phyloP scores from a whole-genome alignment of 2,888 invertebrate genomes.

The Caenorhabditis macrosperma region DNA sequence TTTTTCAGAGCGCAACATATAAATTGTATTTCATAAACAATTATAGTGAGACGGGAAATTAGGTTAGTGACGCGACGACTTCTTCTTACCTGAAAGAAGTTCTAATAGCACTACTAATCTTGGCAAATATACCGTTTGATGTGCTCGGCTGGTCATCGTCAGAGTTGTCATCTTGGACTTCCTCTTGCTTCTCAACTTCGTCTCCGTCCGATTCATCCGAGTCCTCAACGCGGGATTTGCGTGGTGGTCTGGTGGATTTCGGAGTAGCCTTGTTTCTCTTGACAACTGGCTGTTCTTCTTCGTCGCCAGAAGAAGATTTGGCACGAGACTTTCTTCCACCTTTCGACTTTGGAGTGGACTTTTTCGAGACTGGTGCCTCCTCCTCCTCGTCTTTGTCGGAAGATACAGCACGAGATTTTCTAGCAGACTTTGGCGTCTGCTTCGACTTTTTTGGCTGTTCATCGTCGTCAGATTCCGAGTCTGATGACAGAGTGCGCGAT shows the following conservation, averaged over 20 bases:
- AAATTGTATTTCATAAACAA: too few relatives aligned
- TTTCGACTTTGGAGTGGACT: background rate
- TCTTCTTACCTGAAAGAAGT: background rate
- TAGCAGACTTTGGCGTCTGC: background rate
- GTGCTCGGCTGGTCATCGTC: background rate
- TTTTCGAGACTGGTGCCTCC: background rate
- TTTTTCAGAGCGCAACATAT: too few relatives aligned
- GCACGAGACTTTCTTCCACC: background rate
- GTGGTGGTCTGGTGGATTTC: background rate
- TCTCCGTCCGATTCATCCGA: background rate
- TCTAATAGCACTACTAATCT: background rate
- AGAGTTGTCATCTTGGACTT: slow-evolving; percentile 6
- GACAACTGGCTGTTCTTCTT: background rate
- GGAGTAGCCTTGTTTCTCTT: background rate
- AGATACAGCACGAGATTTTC: background rate
- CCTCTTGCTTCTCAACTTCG: slow-evolving; percentile 6
- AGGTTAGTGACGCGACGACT: background rate
- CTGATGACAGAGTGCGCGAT: background rate
- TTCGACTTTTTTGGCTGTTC: background rate
- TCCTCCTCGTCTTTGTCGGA: slow-evolving; percentile 17
- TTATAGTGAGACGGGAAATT: background rate
- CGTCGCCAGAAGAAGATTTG: too few relatives aligned
- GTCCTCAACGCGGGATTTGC: background rate
- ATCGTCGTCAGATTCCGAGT: background rate
- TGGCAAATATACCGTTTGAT: background rate